Evolutionary conservation across 2,888 invertebrate species (phyloP).

Genomic region (Ichneumoninae sp.): DNA sequence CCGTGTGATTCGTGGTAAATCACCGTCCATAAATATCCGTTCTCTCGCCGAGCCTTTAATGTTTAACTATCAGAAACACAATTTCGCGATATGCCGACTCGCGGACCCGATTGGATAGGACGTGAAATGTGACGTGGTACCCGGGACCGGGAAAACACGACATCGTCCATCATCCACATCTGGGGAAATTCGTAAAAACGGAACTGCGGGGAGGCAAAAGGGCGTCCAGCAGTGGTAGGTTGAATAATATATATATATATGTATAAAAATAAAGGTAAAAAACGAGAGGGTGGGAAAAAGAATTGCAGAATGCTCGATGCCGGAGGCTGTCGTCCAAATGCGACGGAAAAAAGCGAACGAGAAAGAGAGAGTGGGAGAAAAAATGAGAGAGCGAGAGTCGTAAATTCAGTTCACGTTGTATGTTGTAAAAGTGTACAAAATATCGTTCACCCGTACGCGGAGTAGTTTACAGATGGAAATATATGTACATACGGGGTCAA

Average conservation of each 20-base stretch:
- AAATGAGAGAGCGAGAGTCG: constrained; percentile 44
- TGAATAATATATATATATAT: constrained; percentile 38
- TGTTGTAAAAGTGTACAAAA: constrained; percentile 60
- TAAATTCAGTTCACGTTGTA: constrained; percentile 63
- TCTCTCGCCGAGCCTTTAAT: constrained; percentile 16
- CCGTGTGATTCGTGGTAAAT: background rate
- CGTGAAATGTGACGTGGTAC: constrained; percentile 17
- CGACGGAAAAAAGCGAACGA: constrained; percentile 37
- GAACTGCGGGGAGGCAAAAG: constrained; percentile 5
- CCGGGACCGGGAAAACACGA: constrained; percentile 33
- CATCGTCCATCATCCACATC: constrained; percentile 49
- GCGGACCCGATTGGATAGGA: background rate
- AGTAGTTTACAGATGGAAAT: constrained; percentile 50
- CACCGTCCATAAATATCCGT: constrained; percentile 9
- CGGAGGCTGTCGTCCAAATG: constrained; percentile 51
- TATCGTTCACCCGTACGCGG: constrained; percentile 45
- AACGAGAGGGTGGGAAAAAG: constrained; percentile 35
- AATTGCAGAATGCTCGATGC: constrained; percentile 43
- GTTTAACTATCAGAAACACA: constrained; percentile 21
- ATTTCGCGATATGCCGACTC: background rate
- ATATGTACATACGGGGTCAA: constrained; percentile 24
- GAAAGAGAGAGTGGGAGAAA: constrained; percentile 25
- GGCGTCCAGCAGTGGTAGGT: background rate
- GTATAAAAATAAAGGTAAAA: constrained; percentile 31
- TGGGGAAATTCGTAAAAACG: constrained; percentile 48